phyloP scores from a whole-genome alignment of 1,140 invertebrate genomes.

The Microplitis mediator region DNA sequence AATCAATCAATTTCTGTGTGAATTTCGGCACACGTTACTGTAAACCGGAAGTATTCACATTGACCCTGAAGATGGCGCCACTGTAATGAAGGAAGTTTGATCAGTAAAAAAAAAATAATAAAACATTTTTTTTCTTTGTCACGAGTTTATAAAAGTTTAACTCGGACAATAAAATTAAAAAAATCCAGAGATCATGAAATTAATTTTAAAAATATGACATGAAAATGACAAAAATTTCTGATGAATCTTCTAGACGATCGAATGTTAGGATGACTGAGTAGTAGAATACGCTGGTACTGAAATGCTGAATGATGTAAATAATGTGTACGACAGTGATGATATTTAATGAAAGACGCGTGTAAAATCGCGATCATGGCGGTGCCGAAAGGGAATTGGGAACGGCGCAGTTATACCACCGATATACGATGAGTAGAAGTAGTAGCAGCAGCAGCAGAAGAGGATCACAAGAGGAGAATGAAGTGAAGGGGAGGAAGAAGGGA shows the following conservation, averaged over 20 bases:
- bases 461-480: neutral
- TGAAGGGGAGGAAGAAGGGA: constrained; percentile 17
- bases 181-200: neutral
- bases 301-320: neutral
- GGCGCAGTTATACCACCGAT: constrained; percentile 6
- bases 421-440: neutral
- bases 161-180: neutral
- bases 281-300: neutral
- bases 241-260: neutral
- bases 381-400: constrained; percentile 11
- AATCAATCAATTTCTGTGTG: constrained; percentile 3
- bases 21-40: constrained; percentile 5
- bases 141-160: constrained; percentile 1
- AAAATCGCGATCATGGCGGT: constrained; percentile 11
- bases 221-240: neutral
- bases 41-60: constrained; percentile 1
- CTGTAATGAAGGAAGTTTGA: neutral
- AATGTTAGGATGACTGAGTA: neutral
- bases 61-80: constrained; percentile 24
- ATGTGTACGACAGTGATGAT: neutral
- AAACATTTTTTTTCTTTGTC: neutral
- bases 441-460: neutral
- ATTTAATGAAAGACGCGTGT: neutral
- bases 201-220: neutral
- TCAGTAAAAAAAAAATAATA: constrained; percentile 8